Percentiles rank a stretch among this genome's conserved stretches.
phyloP scores from a whole-genome alignment of 1,140 invertebrate species.

The Matsumurasca onukii region DNA sequence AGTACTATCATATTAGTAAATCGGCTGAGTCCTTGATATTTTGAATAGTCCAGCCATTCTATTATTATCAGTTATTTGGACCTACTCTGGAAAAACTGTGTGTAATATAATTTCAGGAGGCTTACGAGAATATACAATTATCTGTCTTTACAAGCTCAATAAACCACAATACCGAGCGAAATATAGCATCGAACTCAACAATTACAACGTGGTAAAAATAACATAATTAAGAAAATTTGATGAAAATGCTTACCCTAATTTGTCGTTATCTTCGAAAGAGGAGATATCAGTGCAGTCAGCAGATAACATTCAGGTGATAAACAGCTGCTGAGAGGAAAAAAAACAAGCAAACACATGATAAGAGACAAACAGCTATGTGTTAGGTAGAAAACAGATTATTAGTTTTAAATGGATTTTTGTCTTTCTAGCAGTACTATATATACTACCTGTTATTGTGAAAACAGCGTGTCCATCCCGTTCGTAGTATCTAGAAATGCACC shows the following conservation, averaged over 20 bases:
- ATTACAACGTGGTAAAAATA: neutral
- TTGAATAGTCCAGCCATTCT: constrained; percentile 38
- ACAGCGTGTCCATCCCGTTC: too few relatives aligned
- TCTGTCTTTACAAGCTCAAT: too few relatives aligned
- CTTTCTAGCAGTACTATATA: too few relatives aligned
- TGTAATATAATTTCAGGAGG: too few relatives aligned
- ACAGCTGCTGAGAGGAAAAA: constrained; percentile 9
- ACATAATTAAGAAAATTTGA: neutral
- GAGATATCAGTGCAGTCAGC: constrained; percentile 23
- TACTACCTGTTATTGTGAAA: too few relatives aligned
- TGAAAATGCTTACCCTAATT: constrained; percentile 16
- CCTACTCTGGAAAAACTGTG: constrained; percentile 31
- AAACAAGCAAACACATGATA: neutral
- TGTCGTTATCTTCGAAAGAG: constrained; percentile 11
- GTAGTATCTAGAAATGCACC: too few relatives aligned
- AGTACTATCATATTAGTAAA: constrained; percentile 27
- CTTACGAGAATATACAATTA: too few relatives aligned
- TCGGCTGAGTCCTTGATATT: constrained; percentile 15
- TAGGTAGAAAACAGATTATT: neutral
- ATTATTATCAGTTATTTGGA: constrained; percentile 38
- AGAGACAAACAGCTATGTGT: too few relatives aligned
- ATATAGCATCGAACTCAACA: too few relatives aligned
- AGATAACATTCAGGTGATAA: constrained; percentile 26
- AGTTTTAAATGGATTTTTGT: neutral
- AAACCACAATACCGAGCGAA: too few relatives aligned